A percentile compares a stretch with the other conserved stretches of the same genome.
phyloP scores from a whole-genome alignment of 2,888 invertebrate species.

The Byasa hedistus region DNA sequence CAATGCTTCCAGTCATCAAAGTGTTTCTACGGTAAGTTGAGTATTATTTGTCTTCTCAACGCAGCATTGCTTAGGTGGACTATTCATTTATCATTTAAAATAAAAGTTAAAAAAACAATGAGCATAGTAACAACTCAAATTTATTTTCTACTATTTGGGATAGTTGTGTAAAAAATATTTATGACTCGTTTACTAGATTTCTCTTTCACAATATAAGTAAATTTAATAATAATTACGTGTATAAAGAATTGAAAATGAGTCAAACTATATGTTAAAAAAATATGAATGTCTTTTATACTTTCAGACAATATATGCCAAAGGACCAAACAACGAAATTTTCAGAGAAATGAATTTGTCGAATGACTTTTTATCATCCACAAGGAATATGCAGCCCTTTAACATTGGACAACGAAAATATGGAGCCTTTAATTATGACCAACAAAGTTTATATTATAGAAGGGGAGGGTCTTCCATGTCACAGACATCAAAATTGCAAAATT shows the following conservation, averaged over 20 bases:
- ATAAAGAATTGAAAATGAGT: no score
- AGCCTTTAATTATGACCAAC: constrained; percentile 39
- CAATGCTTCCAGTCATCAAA: constrained; percentile 47
- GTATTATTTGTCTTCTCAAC: no score
- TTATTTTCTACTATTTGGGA: no score
- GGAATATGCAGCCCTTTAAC: constrained; percentile 46
- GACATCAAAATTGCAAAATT: constrained; percentile 47
- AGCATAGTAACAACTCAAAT: no score
- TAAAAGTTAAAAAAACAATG: no score
- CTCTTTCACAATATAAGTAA: no score
- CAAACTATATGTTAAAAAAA: no score
- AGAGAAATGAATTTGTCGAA: constrained; percentile 42
- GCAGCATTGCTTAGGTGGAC: no score
- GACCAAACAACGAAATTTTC: constrained; percentile 45
- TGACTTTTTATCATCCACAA: constrained; percentile 47
- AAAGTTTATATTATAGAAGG: constrained; percentile 48
- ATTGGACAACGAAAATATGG: constrained; percentile 44
- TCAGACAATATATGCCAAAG: constrained; percentile 53
- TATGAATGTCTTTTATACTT: constrained; percentile 35
- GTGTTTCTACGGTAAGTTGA: constrained; percentile 49
- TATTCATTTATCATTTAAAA: constrained; percentile 19
- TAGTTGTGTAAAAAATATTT: no score
- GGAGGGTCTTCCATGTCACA: constrained; percentile 56
- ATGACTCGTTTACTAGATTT: no score
- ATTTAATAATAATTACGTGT: no score